Evolutionary conservation across 2,113 vertebrate genomes (phyloP), one percentile per base, ranked within the genome.

Genomic region (Caretta caretta): DNA sequence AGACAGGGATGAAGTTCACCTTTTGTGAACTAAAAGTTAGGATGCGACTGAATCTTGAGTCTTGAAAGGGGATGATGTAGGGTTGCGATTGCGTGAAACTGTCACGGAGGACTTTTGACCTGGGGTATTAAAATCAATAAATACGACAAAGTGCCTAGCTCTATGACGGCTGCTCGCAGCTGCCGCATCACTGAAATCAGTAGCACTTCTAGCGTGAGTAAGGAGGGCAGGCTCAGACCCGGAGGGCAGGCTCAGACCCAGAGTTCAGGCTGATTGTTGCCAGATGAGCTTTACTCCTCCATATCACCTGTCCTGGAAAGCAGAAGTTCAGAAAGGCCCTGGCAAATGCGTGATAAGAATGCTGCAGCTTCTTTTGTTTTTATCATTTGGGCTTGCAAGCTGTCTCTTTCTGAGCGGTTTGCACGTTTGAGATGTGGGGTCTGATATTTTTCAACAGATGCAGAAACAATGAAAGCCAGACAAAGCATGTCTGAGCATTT

Each of bases 1-100:
- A 48, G 11, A 27, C 22, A 42, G 3, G 75, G 42, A 11, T 48
- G 42, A 48, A 46, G 42, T 46, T 75, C 38, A 42, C 20, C 10
- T 75, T 42, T 76, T 42, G 89, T 65, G 83, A 87, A 50, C n/a
- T 8, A 72, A 72, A 27, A 51, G 48, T 35, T 31, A 62, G 54
- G 12, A 24, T 69, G 90, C 80, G 57, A 56, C 89, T 95, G 89
- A 86, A 54, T 38, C 27, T 82, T 35, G 72, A 80, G 85, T 94
- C 76, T 92, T 85, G 5, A 62, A 13, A 31, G 92, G 94, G 94
- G 95, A 91, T 92, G 14, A 53, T 76, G 93, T 96, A 88, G 81
- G 95, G 19, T 76, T 46, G 42, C 5, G 22, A 12, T 13, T 48
- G 75, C 1, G 24, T 87, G 91, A 93, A 82, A 10, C 17, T 87